Conservation (phyloP, 2,797 vertebrate species). For the Oceanodroma leucorhoa region DNA sequence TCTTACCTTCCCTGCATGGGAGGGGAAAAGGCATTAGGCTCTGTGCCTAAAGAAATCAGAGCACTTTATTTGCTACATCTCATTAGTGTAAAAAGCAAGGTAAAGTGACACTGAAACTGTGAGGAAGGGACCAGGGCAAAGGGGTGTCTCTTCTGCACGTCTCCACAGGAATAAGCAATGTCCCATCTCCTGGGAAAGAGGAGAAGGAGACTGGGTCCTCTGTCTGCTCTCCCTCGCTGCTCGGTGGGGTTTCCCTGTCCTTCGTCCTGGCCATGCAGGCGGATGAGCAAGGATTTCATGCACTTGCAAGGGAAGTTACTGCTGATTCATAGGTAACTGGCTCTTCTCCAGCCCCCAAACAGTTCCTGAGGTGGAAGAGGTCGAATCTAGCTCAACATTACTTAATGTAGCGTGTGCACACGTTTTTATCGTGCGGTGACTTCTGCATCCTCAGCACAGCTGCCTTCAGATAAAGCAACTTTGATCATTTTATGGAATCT, state of each 20-base stretch:
- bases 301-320: neutral
- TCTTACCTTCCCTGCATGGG: neutral
- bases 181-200: neutral
- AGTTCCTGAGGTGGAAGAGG: neutral
- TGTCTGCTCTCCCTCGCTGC: fast-evolving
- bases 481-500: neutral
- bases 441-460: neutral
- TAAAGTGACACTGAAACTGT: neutral
- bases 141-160: neutral
- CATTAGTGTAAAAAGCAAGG: neutral
- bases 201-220: neutral
- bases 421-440: fast-evolving
- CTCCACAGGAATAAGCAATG: neutral
- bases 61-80: neutral
- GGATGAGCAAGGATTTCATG: neutral
- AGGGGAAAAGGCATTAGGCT: neutral
- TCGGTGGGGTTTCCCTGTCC: neutral
- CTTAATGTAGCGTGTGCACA: neutral
- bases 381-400: neutral
- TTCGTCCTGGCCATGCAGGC: fast-evolving
- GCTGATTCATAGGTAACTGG: neutral
- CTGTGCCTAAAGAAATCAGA: neutral
- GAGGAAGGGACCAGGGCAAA: neutral
- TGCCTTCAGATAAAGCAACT: neutral
- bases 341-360: neutral